phyloP scores from a whole-genome alignment of 1,140 invertebrate species.

The Drosophila trapezifrons region DNA sequence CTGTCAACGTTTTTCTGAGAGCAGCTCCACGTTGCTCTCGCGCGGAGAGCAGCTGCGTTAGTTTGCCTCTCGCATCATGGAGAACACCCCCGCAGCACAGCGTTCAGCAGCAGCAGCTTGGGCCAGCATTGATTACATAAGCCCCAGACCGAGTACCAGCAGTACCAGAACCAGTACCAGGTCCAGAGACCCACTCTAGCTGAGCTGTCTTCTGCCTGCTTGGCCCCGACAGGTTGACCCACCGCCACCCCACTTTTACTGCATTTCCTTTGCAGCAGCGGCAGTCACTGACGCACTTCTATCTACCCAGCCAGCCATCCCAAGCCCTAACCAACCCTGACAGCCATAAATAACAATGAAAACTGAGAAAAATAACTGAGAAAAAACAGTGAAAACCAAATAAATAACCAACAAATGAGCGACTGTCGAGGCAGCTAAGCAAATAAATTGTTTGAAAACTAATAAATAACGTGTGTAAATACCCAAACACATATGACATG shows the following conservation, averaged over 20 bases:
- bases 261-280: constrained; percentile 73
- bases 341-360: constrained; percentile 44
- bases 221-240: constrained; percentile 21
- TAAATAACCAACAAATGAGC: constrained; percentile 69
- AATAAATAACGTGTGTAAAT: constrained; percentile 60
- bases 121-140: constrained; percentile 74
- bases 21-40: constrained; percentile 41
- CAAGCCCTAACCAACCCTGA: constrained; percentile 12
- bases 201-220: neutral
- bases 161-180: neutral
- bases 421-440: constrained; percentile 70
- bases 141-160: neutral
- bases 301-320: neutral
- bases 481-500: constrained; percentile 34
- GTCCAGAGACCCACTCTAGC: neutral
- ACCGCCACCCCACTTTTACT: constrained; percentile 45
- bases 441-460: constrained; percentile 74
- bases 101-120: constrained; percentile 48
- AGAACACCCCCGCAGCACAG: constrained; percentile 34
- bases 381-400: constrained; percentile 21
- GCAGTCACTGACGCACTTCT: constrained; percentile 36
- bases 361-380: neutral
- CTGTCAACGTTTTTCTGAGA: constrained; percentile 54
- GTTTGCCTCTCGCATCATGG: constrained; percentile 11
- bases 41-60: constrained; percentile 16